Conservation (phyloP, 35 echinoderm and acorn worm species). For the Eucidaris tribuloides region DNA sequence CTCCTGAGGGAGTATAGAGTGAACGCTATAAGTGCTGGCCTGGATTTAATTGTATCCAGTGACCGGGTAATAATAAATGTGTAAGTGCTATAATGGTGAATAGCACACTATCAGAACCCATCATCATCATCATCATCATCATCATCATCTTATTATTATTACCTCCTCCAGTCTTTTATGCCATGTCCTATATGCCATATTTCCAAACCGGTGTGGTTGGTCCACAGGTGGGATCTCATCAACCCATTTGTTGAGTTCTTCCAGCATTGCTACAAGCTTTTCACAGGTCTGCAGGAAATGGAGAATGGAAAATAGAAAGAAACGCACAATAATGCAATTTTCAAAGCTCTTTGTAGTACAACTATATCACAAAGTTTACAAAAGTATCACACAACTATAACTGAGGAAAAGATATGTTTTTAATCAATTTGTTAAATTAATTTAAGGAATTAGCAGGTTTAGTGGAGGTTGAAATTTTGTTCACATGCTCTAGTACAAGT, state of each 20-base stretch:
- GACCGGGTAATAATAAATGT: no score
- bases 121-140: neutral
- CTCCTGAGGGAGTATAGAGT: no score
- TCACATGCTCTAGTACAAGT: no score
- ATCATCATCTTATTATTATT: neutral
- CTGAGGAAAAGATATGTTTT: neutral
- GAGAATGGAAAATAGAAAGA: neutral
- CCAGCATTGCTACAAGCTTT: conserved; percentile 69
- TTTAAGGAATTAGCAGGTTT: neutral
- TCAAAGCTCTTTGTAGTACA: neutral
- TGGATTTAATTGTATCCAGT: no score
- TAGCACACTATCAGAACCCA: neutral
- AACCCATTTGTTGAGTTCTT: conserved; percentile 56
- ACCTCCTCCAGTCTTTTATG: conserved; percentile 71
- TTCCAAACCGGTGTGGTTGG: conserved; percentile 94
- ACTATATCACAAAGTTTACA: neutral
- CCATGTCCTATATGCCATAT: conserved; percentile 90
- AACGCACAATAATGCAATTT: neutral
- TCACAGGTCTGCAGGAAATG: conserved; percentile 52
- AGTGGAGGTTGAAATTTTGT: neutral
- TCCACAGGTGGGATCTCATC: conserved; percentile 92
- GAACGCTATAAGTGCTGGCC: no score
- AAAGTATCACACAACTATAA: neutral
- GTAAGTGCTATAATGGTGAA: neutral
- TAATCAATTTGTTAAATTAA: neutral